phyloP scores from a whole-genome alignment of 2,797 vertebrate species.

The Chromobotia macracanthus region DNA sequence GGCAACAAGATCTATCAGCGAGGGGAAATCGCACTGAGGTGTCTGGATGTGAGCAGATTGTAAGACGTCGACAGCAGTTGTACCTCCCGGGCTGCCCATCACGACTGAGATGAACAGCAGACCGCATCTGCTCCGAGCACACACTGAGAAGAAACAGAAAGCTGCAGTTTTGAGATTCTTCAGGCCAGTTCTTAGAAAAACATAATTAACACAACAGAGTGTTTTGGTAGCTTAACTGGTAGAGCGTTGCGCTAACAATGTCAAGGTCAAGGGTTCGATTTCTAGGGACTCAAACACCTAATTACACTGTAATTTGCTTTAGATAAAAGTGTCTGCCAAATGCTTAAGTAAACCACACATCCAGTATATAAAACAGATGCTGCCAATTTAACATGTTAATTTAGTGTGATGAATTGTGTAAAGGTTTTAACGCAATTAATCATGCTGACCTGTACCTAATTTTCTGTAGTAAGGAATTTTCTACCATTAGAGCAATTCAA shows the following conservation, averaged over 20 bases:
- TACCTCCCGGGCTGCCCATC: slow-evolving; percentile 21
- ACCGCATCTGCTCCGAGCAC: slow-evolving; percentile 18
- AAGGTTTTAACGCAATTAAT: no score
- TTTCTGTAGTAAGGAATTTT: no score
- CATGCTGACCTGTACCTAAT: no score
- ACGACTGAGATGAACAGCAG: slow-evolving; percentile 30
- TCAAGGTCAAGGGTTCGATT: not conserved
- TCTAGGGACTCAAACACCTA: not conserved
- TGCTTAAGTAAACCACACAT: not conserved
- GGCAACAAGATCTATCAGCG: slow-evolving; percentile 40
- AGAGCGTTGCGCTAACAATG: not conserved
- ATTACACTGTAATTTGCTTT: not conserved
- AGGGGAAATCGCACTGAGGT: slow-evolving; percentile 14
- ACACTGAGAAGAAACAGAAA: slow-evolving; percentile 1
- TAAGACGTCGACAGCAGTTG: slow-evolving; percentile 25
- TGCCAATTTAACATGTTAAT: not conserved
- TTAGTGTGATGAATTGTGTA: not conserved
- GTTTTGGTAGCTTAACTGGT: not conserved
- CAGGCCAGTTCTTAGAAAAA: not conserved
- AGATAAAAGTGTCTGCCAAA: not conserved
- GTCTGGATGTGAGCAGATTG: slow-evolving; percentile 29
- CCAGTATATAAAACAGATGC: not conserved
- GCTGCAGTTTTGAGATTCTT: not conserved
- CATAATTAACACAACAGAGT: not conserved
- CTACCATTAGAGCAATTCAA: not conserved